Evolutionary conservation across 2,888 invertebrate species (phyloP).

Genomic region (Kuschelorhynchus macadamiae): DNA sequence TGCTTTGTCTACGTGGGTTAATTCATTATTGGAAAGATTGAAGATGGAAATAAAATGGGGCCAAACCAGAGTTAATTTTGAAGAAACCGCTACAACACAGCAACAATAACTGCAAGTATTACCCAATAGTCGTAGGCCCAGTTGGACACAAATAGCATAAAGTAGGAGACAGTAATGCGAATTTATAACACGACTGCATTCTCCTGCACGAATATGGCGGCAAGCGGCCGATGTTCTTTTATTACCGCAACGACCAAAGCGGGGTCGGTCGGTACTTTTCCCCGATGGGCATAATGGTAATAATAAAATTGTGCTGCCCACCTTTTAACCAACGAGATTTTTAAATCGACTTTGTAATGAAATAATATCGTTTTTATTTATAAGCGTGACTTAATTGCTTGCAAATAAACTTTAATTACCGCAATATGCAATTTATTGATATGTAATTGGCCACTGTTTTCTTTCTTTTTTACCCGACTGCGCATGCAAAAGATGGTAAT

Average conservation of each 20-base stretch:
- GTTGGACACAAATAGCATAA: conserved; percentile 68
- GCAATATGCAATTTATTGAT: background rate
- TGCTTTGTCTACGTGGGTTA: too few relatives aligned
- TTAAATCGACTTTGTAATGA: background rate
- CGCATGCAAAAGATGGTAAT: too few relatives aligned
- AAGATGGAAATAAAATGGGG: too few relatives aligned
- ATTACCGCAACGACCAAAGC: conserved; percentile 10
- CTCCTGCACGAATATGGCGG: conserved; percentile 54
- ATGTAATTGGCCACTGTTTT: too few relatives aligned
- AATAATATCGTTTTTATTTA: background rate
- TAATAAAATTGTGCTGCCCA: background rate
- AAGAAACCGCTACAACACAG: background rate
- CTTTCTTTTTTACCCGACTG: too few relatives aligned
- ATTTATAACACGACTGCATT: conserved; percentile 68
- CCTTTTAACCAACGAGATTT: background rate
- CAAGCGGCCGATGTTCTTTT: conserved; percentile 24
- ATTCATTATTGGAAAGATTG: too few relatives aligned
- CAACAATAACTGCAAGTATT: background rate
- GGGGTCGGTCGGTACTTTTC: conserved; percentile 18
- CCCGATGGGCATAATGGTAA: conserved; percentile 3
- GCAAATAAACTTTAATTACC: background rate
- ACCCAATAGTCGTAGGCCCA: conserved; percentile 63
- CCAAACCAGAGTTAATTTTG: too few relatives aligned
- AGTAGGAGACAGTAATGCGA: conserved; percentile 69
- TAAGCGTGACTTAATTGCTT: background rate